Evolutionary conservation across 2,113 vertebrate genomes (phyloP), one percentile per base, ranked within the genome.

Genomic region (Takifugu flavidus): DNA sequence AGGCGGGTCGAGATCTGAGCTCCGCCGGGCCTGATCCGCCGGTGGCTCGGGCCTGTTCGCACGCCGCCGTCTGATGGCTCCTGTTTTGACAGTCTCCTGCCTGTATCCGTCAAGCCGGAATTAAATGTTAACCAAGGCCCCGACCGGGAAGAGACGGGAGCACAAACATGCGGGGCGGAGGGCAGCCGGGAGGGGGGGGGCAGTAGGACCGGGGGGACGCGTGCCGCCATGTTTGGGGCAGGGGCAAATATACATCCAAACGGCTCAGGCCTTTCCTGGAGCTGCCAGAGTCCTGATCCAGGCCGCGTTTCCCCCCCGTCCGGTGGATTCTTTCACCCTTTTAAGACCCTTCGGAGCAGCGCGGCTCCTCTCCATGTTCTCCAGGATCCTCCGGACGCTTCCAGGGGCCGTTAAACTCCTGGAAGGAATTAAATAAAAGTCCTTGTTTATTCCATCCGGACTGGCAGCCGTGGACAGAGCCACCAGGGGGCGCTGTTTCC

Each of bases 51-150:
- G 65, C 77, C 44, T 61, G 71, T 75, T 82, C 81, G 49, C 72
- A 54, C 74, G 77, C 75, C 57, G 52, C 60, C 66, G 62, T 63
- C 75, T 79, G 80, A 85, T 64, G 79, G 68, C 59, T 62, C 12
- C 8, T 49, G 58, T 77, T 84, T 75, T 82, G 83, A 86, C 81
- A 79, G 84, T 76, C 74, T 77, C 69, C 78, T 83, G 83, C 76
- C 87, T 75, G 78, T 75, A 56, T 78, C 67, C 67, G 88, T 82
- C 78, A 51, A 70, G 76, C 61, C 73, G 53, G 79, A 51, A 86
- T 84, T 72, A 83, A 87, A 88, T 78, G 82, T 88, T 84, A 86
- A 86, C 70, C 82, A 62, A 77, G 80, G 72, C 75, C 54, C 67
- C 0, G 67, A 20, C 72, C 4, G 63, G 60, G 0, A 56, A 62